A percentile compares a stretch with the other conserved stretches of the same genome.
These are phyloP conservation scores for Charadrius vociferus DNA, from an alignment of 2,113 vertebrate species.

Conservation along the genomic window DNA sequence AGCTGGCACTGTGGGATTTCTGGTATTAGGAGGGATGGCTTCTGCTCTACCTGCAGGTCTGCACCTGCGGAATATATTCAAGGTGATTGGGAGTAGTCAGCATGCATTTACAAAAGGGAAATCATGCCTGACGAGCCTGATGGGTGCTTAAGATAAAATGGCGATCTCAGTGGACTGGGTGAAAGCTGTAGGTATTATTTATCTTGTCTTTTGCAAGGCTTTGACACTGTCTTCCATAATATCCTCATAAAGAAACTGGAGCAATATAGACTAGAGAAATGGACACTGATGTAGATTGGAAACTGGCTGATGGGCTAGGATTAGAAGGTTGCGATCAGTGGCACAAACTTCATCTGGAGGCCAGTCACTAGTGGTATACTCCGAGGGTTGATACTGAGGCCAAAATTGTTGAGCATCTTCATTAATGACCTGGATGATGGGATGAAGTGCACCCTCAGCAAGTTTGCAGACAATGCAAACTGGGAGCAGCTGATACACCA, in stretches of 20 bases:
- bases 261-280: not conserved
- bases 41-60: not conserved
- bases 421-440: not conserved
- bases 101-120: not conserved
- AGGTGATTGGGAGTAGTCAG: too few relatives aligned
- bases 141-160: not conserved
- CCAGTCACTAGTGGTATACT: not conserved
- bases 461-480: not conserved
- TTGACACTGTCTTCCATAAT: not conserved
- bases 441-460: not conserved
- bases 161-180: not conserved
- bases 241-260: not conserved
- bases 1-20: not conserved
- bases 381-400: not conserved
- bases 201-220: not conserved
- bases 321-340: not conserved
- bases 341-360: not conserved
- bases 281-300: accelerated
- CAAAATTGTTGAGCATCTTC: not conserved
- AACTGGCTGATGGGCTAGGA: not conserved
- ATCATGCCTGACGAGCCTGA: not conserved
- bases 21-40: not conserved
- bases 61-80: not conserved
- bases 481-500: not conserved
- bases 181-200: not conserved